Percentiles rank a stretch among this genome's conserved stretches.
Conservation (phyloP, 2,113 vertebrate genomes). For the Pteropus alecto region DNA sequence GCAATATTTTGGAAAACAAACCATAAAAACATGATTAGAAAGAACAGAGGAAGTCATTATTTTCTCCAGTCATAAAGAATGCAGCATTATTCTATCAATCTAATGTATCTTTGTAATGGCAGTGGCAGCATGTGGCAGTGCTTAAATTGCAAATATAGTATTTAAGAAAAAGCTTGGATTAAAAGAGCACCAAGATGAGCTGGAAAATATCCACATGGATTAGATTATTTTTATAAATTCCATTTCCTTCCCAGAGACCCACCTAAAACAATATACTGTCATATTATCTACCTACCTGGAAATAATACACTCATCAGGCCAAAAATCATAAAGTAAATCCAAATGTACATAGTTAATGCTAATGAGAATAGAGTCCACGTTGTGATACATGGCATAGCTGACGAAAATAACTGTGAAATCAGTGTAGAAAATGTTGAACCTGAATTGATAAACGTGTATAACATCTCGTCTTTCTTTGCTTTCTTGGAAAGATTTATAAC, state of each 20-base stretch:
- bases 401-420: background rate
- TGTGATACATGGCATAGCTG: background rate
- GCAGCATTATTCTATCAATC: constrained; percentile 60
- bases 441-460: background rate
- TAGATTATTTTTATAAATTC: constrained; percentile 44
- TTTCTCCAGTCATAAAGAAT: constrained; percentile 61
- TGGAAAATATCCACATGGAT: constrained; percentile 25
- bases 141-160: constrained; percentile 47
- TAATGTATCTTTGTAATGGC: constrained; percentile 64
- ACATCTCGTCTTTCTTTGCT: background rate
- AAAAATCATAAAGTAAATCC: constrained; percentile 34
- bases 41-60: constrained; percentile 67
- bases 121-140: constrained; percentile 16
- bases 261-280: constrained; percentile 31
- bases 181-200: constrained; percentile 31
- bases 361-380: background rate
- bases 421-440: background rate
- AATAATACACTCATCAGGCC: background rate
- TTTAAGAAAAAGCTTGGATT: constrained; percentile 58
- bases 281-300: background rate
- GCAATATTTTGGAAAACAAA: constrained; percentile 75
- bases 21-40: constrained; percentile 68
- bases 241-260: constrained; percentile 10
- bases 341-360: background rate
- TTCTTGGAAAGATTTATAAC: background rate